Evolutionary conservation across 92 coral and sea anemone species (phyloP), one percentile per base, ranked within the genome.

Genomic region (Muricea muricata): DNA sequence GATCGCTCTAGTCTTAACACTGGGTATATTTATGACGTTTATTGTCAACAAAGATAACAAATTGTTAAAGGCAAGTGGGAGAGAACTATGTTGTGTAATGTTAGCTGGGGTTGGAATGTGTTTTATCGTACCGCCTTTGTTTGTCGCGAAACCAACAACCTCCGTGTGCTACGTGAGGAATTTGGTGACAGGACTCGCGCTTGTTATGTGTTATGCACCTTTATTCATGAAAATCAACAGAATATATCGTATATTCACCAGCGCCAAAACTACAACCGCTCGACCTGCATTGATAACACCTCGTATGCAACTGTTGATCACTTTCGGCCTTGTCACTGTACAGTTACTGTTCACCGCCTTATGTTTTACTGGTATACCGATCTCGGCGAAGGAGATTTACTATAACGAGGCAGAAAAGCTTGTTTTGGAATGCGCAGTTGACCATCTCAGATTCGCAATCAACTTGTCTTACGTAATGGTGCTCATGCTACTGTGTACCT

Each of bases 261-360:
- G 90, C 18, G 99, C 94, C 9, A 91, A 90, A 81, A 88, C 89
- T 46, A 85, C 99, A 1, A 97, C 86, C 30, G 88, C 97, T 0
- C 88, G 99, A 17, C 99, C 99, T 4, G 87, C 95, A 4, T 73
- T 96, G 47, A 85, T 92, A 9, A 93, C 94, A 63, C 99, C 99
- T 1, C 83, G 87, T 14, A 90, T 97, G 2, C 99, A 96, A 66
- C 69, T 89, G 7, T 68, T 96, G 58, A 92, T 92, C n/a, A 91
- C 98, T 7, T 71, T 91, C 11, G 99, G 93, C 10, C 87, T 93
- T 28, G 87, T 90, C 17, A 86, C 89, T 1, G 73, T 94, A 6
- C 99, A 96, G 71, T 63, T 93, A 11, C 85, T 96, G 24, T 39
- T 96, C 46, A 96, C 98, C 1, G 78, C 92, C 17, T 73, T 88